Percentiles rank a stretch among this genome's conserved stretches.
phyloP scores from a whole-genome alignment of 2,888 invertebrate genomes.

The Cylloceria caligata region DNA sequence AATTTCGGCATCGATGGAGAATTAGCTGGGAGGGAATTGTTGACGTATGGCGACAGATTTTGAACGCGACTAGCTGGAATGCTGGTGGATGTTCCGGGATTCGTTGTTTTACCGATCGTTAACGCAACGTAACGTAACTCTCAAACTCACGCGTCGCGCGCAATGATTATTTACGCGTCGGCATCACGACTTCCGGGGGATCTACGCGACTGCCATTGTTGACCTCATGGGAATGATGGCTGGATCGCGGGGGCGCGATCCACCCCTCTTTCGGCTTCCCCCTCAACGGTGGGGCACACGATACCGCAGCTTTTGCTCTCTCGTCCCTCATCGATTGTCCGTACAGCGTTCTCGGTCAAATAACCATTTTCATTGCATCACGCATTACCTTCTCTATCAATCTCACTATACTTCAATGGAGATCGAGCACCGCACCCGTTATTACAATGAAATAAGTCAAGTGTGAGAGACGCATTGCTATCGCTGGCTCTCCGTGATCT shows the following conservation, averaged over 20 bases:
- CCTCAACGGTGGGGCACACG: slow-evolving; percentile 7
- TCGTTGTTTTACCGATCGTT: slow-evolving; percentile 69
- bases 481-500: not conserved
- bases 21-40: slow-evolving; percentile 58
- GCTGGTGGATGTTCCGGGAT: not conserved
- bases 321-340: slow-evolving; percentile 54
- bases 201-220: slow-evolving; percentile 50
- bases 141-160: slow-evolving; percentile 15
- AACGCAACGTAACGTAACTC: slow-evolving; percentile 59
- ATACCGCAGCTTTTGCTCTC: slow-evolving; percentile 48
- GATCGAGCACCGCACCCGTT: slow-evolving; percentile 3
- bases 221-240: too few species aligned
- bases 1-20: slow-evolving; percentile 51
- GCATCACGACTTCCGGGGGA: slow-evolving; percentile 65
- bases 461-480: slow-evolving; percentile 51
- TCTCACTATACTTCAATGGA: slow-evolving; percentile 27
- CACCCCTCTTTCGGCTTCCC: not conserved
- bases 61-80: slow-evolving; percentile 43
- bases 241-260: not conserved
- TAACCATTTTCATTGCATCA: slow-evolving; percentile 63
- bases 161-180: slow-evolving; percentile 76
- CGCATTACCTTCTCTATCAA: slow-evolving; percentile 58
- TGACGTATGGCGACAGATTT: slow-evolving; percentile 51
- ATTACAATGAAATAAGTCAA: slow-evolving; percentile 49
- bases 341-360: slow-evolving; percentile 52